phyloP scores from a whole-genome alignment of 2,888 invertebrate species.

The Eledona agricola region DNA sequence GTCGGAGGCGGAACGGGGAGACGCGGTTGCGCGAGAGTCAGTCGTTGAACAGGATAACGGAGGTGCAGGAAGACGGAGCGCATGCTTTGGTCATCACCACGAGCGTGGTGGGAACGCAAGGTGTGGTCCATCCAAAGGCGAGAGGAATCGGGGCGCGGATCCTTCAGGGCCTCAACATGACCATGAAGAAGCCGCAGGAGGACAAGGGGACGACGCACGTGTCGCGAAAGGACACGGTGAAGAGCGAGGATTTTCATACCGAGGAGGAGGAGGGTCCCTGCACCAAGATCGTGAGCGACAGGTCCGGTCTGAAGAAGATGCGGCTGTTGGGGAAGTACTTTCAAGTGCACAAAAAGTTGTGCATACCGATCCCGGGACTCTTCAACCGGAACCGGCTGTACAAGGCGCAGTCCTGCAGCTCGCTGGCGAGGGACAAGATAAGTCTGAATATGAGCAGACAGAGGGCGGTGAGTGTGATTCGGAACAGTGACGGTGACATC shows the following conservation, averaged over 20 bases:
- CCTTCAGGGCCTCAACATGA: conserved; percentile 61
- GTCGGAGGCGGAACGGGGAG: conserved; percentile 69
- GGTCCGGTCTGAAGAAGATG: conserved; percentile 64
- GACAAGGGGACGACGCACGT: conserved; percentile 38
- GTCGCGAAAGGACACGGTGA: conserved; percentile 48
- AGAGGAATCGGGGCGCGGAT: conserved; percentile 66
- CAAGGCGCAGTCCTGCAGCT: conserved; percentile 72
- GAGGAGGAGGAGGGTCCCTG: conserved; percentile 50
- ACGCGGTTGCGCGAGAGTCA: conserved; percentile 81
- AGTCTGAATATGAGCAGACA: conserved; percentile 61
- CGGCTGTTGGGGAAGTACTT: conserved; percentile 73
- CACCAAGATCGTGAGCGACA: conserved; percentile 42
- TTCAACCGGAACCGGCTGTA: conserved; percentile 67
- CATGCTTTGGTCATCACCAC: conserved; percentile 57
- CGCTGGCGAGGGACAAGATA: conserved; percentile 66
- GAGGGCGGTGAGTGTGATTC: conserved; percentile 61
- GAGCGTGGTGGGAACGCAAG: conserved; percentile 54
- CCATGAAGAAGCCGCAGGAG: conserved; percentile 47
- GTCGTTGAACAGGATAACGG: conserved; percentile 84
- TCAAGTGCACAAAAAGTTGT: conserved; percentile 73
- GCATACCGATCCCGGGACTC: conserved; percentile 68
- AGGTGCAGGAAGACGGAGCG: conserved; percentile 78
- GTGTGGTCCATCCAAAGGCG: conserved; percentile 59
- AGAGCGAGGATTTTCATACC: conserved; percentile 33
- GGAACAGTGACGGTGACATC: conserved; percentile 64